Base-by-base conservation (phyloP, 2,888 invertebrate genomes). In the Lasius fuliginosus region DNA sequence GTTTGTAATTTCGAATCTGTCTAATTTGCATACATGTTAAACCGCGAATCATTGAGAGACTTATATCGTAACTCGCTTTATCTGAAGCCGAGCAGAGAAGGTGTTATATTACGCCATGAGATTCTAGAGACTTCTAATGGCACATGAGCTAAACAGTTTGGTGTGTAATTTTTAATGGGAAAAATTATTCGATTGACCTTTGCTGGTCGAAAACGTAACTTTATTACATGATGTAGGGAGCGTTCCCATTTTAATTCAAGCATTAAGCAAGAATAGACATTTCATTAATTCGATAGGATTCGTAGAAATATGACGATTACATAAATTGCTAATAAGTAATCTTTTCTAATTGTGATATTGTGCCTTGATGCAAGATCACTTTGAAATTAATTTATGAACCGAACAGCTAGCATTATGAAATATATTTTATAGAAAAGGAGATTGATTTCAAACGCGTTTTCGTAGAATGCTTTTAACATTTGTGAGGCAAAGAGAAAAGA, bases 101-200 rank as follows among this genome's bases (percentile, higher is more conserved):
- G 60, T 8, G 67, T 64, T 83, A 49, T 71, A 64, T 90, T 90
- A 77, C 87, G 69, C 69, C 88, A 87, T 18, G 58, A 60, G 68
- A 49, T 60, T 18, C 69, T 60, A 56, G 81, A 69, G 60, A 49
- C 62, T 69, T 88, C 84, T 84, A 90, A 88, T 74, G 85, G 87
- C 60, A 74, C 53, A 67, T 83, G 86, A 87, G 73, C 85, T 77
- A 74, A 86, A 82, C 81, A 87, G 85, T 89, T 90, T 82, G 85
- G 74, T 71, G 33, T 60, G 60, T 46, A 33, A 73, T 74, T 60
- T 84, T 89, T 88, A 87, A 85, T 36, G 75, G 62, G 18, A 60
- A 58, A 36, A 77, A 82, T 73, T 68, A 69, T 56, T 46, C 8
- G 64, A 65, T 49, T 88, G 89, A 90, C 90, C 90, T 90, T 90